Conservation (phyloP, 2,797 vertebrate genomes). For the Hippoglossus hippoglossus region DNA sequence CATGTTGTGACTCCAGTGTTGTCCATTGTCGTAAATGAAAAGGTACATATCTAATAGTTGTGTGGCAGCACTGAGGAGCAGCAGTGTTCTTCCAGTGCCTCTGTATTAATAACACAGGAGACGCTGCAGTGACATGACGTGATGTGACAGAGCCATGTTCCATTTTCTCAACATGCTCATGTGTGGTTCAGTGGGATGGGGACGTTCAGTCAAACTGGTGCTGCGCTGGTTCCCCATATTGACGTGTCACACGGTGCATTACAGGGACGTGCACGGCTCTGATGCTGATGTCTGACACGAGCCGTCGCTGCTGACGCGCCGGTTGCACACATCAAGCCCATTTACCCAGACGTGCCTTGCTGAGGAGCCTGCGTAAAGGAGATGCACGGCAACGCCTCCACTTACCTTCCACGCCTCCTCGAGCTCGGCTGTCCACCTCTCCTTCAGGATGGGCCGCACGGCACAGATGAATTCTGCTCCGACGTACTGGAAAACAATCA, state of each 20-base stretch:
- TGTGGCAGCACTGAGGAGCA: too few relatives aligned
- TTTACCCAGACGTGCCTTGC: neutral
- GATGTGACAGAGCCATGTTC: conserved; percentile 47
- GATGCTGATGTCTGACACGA: neutral
- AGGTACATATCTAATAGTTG: neutral
- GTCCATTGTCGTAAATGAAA: neutral
- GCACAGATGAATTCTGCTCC: conserved; percentile 85
- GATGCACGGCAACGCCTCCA: neutral
- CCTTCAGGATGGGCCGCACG: conserved; percentile 85
- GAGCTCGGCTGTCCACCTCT: conserved; percentile 83
- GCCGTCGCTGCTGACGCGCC: neutral
- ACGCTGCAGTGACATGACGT: conserved; percentile 14
- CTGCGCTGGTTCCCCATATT: conserved; percentile 15
- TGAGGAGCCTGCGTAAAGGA: neutral
- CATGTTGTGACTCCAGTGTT: too few relatives aligned
- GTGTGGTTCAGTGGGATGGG: conserved; percentile 46
- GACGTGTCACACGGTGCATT: conserved; percentile 24
- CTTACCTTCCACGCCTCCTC: conserved; percentile 86
- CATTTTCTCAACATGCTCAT: conserved; percentile 13
- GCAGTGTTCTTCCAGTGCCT: neutral
- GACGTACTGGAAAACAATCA: conserved; percentile 79
- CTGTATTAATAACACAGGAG: conserved; percentile 7
- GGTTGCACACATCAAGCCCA: neutral
- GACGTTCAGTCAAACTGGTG: conserved; percentile 28
- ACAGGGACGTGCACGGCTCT: neutral